These are phyloP conservation scores for Spatula clypeata DNA, from an alignment of 2,797 vertebrate genomes.

Conservation along the genomic window DNA sequence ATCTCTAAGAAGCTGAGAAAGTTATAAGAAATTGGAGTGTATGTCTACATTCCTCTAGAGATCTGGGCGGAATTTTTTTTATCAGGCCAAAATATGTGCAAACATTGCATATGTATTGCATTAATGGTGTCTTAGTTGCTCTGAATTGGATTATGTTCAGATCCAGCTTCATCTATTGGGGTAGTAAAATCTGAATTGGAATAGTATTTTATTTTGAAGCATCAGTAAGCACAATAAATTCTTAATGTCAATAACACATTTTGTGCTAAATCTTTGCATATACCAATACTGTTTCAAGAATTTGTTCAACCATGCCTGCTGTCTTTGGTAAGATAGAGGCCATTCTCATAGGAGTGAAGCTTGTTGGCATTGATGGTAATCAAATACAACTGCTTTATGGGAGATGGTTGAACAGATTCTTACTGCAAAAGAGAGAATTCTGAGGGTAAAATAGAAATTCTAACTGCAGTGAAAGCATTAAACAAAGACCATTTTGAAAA, in stretches of 20 bases:
- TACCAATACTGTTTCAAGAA: background rate
- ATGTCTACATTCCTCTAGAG: background rate
- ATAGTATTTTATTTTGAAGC: background rate
- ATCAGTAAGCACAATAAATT: too few relatives aligned
- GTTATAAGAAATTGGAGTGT: background rate
- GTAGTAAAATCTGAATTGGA: background rate
- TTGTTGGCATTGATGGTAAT: background rate
- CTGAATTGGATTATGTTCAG: background rate
- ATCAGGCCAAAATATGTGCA: background rate
- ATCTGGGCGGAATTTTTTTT: background rate
- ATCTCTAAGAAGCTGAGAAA: background rate
- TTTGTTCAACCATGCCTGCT: background rate
- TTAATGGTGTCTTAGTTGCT: background rate
- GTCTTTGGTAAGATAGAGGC: background rate
- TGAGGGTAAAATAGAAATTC: background rate
- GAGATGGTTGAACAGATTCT: background rate
- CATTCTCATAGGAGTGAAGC: fast-evolving
- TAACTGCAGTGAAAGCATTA: background rate
- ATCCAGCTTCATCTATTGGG: background rate
- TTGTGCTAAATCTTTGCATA: background rate
- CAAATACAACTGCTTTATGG: fast-evolving
- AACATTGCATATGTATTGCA: background rate
- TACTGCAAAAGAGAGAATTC: background rate
- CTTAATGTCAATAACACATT: background rate
- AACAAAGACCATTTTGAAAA: background rate